Percentiles rank a stretch among this genome's conserved stretches.
Evolutionary conservation across 2,113 vertebrate genomes (phyloP).

Genomic region (Stegastes partitus): DNA sequence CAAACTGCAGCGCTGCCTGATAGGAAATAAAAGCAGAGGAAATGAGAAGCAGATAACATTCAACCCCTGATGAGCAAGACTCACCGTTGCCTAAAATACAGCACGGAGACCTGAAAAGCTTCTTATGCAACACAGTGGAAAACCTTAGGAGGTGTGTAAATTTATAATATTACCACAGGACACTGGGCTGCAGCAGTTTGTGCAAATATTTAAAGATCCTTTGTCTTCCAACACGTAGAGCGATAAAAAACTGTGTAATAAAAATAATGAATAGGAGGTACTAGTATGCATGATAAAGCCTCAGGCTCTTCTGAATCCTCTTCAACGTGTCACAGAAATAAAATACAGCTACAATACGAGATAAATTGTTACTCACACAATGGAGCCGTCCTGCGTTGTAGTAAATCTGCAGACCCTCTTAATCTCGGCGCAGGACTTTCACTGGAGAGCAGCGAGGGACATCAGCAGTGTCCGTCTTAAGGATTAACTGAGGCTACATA

Average conservation of each 20-base stretch:
- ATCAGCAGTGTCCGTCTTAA: slow-evolving; percentile 61
- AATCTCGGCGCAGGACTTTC: slow-evolving; percentile 69
- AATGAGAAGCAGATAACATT: slow-evolving; percentile 22
- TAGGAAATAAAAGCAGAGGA: slow-evolving; percentile 3
- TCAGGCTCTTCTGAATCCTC: background rate
- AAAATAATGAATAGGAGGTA: background rate
- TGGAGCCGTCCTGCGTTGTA: slow-evolving; percentile 22
- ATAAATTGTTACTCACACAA: slow-evolving; percentile 68
- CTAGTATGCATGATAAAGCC: background rate
- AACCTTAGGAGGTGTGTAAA: slow-evolving; percentile 15
- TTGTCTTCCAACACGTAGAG: background rate
- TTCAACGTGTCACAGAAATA: background rate
- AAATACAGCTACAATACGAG: background rate
- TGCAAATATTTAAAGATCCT: background rate
- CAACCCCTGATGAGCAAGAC: slow-evolving; percentile 10
- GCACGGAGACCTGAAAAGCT: slow-evolving; percentile 51
- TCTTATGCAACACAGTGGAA: slow-evolving; percentile 68
- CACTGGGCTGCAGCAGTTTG: background rate
- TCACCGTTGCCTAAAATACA: slow-evolving; percentile 33
- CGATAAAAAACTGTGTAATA: background rate
- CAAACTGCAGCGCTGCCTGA: background rate
- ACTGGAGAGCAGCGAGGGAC: slow-evolving; percentile 41
- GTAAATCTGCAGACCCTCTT: slow-evolving; percentile 49
- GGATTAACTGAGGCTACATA: slow-evolving; percentile 82
- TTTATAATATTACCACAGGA: background rate